Evolutionary conservation across 2,888 invertebrate species (phyloP).

Genomic region (Tetragonisca angustula): DNA sequence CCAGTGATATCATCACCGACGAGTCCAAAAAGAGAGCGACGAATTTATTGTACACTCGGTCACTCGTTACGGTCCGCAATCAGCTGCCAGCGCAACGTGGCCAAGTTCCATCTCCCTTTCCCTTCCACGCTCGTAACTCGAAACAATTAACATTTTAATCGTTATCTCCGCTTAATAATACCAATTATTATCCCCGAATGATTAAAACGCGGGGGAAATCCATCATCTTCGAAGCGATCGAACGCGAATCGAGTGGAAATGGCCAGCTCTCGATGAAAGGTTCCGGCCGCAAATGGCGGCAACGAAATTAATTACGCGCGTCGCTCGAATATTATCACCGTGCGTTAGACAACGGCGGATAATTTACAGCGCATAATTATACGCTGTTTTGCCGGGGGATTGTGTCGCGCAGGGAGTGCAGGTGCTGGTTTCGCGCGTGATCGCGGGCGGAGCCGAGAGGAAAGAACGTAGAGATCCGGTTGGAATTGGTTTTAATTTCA

Average conservation of each 20-base stretch:
- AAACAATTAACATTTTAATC: too few species aligned
- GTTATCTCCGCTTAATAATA: too few species aligned
- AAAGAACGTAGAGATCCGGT: neutral
- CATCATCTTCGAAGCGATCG: neutral
- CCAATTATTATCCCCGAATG: too few species aligned
- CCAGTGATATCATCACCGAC: too few species aligned
- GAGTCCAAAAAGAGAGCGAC: too few species aligned
- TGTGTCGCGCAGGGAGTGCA: neutral
- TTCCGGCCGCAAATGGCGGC: neutral
- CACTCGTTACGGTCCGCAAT: too few species aligned
- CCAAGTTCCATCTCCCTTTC: too few species aligned
- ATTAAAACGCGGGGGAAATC: too few species aligned
- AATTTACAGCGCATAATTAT: constrained; percentile 39
- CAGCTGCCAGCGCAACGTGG: too few species aligned
- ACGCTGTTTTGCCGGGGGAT: neutral
- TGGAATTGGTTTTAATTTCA: constrained; percentile 46
- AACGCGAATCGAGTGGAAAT: neutral
- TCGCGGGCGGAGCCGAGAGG: too few species aligned
- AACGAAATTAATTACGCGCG: constrained; percentile 27
- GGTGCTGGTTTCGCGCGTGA: neutral
- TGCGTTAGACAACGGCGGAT: constrained; percentile 10
- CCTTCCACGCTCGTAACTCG: too few species aligned
- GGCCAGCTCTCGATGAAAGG: neutral
- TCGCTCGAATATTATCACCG: constrained; percentile 33
- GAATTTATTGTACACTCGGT: too few species aligned